A percentile compares a stretch with the other conserved stretches of the same genome.
Evolutionary conservation across 2,888 invertebrate genomes (phyloP).

Genomic region (Eucera pruinosa): DNA sequence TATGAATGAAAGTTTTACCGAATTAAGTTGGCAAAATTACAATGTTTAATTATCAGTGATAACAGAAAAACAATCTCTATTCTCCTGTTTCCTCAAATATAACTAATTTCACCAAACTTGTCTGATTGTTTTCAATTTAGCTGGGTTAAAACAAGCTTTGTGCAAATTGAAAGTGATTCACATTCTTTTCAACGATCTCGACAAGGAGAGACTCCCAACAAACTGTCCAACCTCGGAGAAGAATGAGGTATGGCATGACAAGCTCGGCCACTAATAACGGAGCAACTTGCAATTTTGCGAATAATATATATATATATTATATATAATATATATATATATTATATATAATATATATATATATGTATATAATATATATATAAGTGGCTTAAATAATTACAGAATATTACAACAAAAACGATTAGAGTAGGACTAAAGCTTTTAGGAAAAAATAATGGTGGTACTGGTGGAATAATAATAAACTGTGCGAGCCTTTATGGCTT

Average conservation of each 20-base stretch:
- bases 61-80: too few species aligned
- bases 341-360: too few species aligned
- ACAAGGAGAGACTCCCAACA: slow-evolving; percentile 40
- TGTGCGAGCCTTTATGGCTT: slow-evolving; percentile 87
- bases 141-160: slow-evolving; percentile 52
- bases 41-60: too few species aligned
- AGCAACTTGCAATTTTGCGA: not conserved
- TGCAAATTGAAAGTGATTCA: slow-evolving; percentile 63
- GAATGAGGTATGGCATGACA: not conserved
- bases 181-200: slow-evolving; percentile 73
- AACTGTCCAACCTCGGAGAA: not conserved
- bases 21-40: too few species aligned
- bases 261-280: too few species aligned
- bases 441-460: slow-evolving; percentile 81
- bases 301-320: too few species aligned
- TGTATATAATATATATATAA: too few species aligned
- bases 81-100: too few species aligned
- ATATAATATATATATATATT: too few species aligned
- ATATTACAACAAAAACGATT: slow-evolving; percentile 53
- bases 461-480: slow-evolving; percentile 88
- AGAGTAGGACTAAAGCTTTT: slow-evolving; percentile 81
- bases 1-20: too few species aligned
- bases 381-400: slow-evolving; percentile 50
- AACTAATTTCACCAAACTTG: too few species aligned
- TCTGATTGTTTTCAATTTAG: too few species aligned